A percentile compares a stretch with the other conserved stretches of the same genome.
Conservation (phyloP, 2,888 invertebrate genomes). For the Lycia hirtaria region DNA sequence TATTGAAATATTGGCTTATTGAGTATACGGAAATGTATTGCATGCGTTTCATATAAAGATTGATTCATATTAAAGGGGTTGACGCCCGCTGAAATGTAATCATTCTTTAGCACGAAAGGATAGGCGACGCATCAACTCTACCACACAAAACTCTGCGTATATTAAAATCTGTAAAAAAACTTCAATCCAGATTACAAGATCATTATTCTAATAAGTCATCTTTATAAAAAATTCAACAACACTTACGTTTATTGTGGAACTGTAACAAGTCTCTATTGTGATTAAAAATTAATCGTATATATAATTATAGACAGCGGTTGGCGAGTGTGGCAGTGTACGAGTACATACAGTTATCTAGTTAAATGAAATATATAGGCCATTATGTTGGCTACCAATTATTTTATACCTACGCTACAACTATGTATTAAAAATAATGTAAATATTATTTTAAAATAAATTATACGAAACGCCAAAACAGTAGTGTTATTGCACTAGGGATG, state of each 20-base stretch:
- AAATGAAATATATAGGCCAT: slow-evolving; percentile 73
- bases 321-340: slow-evolving; percentile 79
- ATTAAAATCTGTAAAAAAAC: slow-evolving; percentile 83
- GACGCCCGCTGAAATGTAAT: not conserved
- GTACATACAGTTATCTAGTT: slow-evolving; percentile 53
- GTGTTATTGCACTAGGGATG: slow-evolving; percentile 79
- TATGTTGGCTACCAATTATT: slow-evolving; percentile 84
- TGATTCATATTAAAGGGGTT: not conserved
- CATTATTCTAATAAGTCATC: slow-evolving; percentile 82
- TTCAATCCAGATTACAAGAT: slow-evolving; percentile 86
- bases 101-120: slow-evolving; percentile 67
- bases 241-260: slow-evolving; percentile 82
- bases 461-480: slow-evolving; percentile 66
- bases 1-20: slow-evolving; percentile 63
- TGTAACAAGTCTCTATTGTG: slow-evolving; percentile 83
- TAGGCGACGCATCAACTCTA: slow-evolving; percentile 64
- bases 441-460: slow-evolving; percentile 70
- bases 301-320: slow-evolving; percentile 74
- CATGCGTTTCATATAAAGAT: slow-evolving; percentile 67
- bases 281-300: slow-evolving; percentile 64
- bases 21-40: slow-evolving; percentile 56
- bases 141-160: slow-evolving; percentile 63
- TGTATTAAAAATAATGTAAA: slow-evolving; percentile 48
- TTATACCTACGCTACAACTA: slow-evolving; percentile 52
- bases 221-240: slow-evolving; percentile 85